Percentiles rank a stretch among this genome's conserved stretches.
phyloP scores from a whole-genome alignment of 2,113 vertebrate genomes.

The Campylorhamphus procurvoides region DNA sequence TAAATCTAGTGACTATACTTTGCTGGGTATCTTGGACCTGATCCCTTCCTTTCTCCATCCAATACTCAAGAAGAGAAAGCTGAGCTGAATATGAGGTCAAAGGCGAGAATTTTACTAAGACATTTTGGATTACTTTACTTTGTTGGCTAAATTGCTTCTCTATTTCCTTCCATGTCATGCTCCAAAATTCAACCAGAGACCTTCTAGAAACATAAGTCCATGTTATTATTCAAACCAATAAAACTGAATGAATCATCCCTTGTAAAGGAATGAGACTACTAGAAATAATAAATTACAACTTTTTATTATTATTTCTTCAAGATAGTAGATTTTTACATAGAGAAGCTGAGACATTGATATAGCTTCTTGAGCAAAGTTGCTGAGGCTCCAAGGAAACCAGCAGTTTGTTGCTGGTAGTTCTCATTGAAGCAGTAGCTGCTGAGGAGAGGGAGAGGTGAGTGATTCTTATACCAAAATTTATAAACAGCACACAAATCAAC shows the following conservation, averaged over 20 bases:
- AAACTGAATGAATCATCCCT: neutral
- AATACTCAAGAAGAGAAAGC: neutral
- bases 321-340: neutral
- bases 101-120: neutral
- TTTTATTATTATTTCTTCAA: neutral
- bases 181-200: neutral
- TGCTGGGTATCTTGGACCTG: neutral
- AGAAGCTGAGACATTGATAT: neutral
- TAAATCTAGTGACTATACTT: neutral
- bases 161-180: neutral
- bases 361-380: neutral
- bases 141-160: neutral
- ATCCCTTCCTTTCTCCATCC: neutral
- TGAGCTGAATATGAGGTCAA: neutral
- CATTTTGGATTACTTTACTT: neutral
- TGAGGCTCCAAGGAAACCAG: neutral
- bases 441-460: fast-evolving
- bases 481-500: neutral
- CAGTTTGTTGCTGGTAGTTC: neutral
- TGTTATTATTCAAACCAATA: neutral
- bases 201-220: neutral
- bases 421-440: neutral
- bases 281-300: neutral
- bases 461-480: neutral
- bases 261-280: neutral